A percentile compares a stretch with the other conserved stretches of the same genome.
phyloP scores from a whole-genome alignment of 64 coral and sea anemone species.

The Platygyra sinensis region DNA sequence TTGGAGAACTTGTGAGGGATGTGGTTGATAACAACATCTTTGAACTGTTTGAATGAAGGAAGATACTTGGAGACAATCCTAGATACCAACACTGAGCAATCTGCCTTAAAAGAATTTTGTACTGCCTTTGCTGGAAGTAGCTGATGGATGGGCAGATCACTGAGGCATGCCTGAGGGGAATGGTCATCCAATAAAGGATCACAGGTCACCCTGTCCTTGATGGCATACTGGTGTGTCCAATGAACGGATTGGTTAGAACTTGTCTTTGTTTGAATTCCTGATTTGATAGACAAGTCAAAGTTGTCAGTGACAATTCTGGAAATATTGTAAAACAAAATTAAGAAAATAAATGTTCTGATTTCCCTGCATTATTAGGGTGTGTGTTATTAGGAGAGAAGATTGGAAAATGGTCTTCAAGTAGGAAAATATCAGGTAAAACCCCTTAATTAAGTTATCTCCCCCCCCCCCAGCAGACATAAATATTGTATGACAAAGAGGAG shows the following conservation, averaged over 20 bases:
- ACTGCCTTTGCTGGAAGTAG: background rate
- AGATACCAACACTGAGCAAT: background rate
- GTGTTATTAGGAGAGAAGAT: background rate
- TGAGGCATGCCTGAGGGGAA: background rate
- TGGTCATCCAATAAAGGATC: background rate
- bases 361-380: background rate
- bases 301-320: constrained; percentile 29
- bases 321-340: too few species aligned
- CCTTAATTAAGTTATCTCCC: too few species aligned
- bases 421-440: too few species aligned
- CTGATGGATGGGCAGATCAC: background rate
- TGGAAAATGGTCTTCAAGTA: background rate
- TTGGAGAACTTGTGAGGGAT: constrained; percentile 27
- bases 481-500: too few species aligned
- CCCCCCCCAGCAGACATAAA: too few species aligned
- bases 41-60: background rate
- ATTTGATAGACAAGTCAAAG: background rate
- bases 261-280: constrained; percentile 9
- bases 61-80: background rate
- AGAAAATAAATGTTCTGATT: background rate
- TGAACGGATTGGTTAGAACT: constrained; percentile 21
- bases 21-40: background rate
- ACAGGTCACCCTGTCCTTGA: background rate
- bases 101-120: background rate
- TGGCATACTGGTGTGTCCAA: constrained; percentile 39